Conservation (phyloP, 1,140 invertebrate genomes). For the Apolygus lucorum region DNA sequence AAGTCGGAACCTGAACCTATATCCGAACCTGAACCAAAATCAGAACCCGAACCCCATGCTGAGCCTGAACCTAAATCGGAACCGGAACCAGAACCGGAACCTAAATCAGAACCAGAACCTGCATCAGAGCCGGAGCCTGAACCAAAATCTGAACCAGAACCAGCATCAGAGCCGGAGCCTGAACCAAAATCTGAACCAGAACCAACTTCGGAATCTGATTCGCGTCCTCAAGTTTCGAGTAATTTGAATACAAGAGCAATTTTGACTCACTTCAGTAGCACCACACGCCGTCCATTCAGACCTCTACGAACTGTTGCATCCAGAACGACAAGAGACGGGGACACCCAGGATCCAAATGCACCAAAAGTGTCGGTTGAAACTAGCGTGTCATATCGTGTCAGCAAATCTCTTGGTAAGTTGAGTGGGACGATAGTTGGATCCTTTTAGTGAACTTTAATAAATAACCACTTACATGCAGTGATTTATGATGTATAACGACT, state of each 20-base stretch:
- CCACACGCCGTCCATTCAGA: conserved; percentile 12
- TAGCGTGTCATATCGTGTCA: conserved; percentile 62
- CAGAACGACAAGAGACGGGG: conserved; percentile 26
- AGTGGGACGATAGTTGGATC: conserved; percentile 17
- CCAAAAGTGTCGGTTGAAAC: conserved; percentile 56
- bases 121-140: conserved; percentile 36
- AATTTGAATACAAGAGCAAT: conserved; percentile 36
- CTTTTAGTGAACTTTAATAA: neutral
- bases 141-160: conserved; percentile 42
- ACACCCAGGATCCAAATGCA: conserved; percentile 24
- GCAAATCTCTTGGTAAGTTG: conserved; percentile 47
- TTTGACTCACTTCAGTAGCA: conserved; percentile 6
- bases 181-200: conserved; percentile 41
- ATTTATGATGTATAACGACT: no score
- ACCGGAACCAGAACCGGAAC: conserved; percentile 41
- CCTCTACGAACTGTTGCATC: conserved; percentile 27
- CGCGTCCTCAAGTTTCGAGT: conserved; percentile 39
- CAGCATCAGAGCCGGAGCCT: conserved; percentile 43
- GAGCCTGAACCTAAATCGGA: conserved; percentile 37
- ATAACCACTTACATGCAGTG: neutral
- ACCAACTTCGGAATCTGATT: conserved; percentile 40
- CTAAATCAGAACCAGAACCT: conserved; percentile 37
- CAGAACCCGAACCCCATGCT: conserved; percentile 36
- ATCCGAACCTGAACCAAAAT: conserved; percentile 39
- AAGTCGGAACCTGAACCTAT: conserved; percentile 40